Conservation (phyloP, 2,888 invertebrate genomes). For the Dyspetes luteomarginatus region DNA sequence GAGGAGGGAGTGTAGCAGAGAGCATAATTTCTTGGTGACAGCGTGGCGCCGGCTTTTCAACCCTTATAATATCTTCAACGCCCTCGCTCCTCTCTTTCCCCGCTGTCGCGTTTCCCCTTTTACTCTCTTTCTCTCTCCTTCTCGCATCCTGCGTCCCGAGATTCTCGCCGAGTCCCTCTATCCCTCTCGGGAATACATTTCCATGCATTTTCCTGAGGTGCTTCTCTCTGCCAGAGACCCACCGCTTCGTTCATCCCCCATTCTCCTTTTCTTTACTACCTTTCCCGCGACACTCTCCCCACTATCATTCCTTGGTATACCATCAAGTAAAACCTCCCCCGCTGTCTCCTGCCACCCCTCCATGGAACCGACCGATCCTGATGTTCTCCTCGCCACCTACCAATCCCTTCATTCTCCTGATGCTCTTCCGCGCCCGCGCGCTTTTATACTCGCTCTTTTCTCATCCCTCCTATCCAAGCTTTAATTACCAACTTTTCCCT, state of each 20-base stretch:
- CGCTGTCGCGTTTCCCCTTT: conserved; percentile 57
- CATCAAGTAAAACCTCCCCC: conserved; percentile 65
- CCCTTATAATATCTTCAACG: conserved; percentile 82
- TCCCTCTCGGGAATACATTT: conserved; percentile 80
- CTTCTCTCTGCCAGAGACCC: conserved; percentile 69
- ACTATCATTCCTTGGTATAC: conserved; percentile 56
- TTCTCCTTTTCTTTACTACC: conserved; percentile 62
- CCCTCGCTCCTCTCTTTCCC: conserved; percentile 66
- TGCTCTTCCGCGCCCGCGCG: conserved; percentile 52
- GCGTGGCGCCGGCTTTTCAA: conserved; percentile 81
- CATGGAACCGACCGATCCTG: conserved; percentile 60
- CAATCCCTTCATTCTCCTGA: conserved; percentile 58
- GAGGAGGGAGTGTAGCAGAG: conserved; percentile 73
- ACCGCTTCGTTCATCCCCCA: conserved; percentile 35
- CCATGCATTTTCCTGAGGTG: conserved; percentile 81
- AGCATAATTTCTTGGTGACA: conserved; percentile 82
- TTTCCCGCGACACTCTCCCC: conserved; percentile 44
- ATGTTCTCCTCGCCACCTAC: conserved; percentile 56
- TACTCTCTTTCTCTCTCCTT: too few relatives aligned
- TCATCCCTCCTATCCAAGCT: conserved; percentile 66
- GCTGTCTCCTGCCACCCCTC: conserved; percentile 43
- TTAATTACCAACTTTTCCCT: conserved; percentile 81
- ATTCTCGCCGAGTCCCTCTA: conserved; percentile 46
- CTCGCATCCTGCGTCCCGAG: conserved; percentile 53
- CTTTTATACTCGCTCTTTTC: conserved; percentile 57